Conservation (phyloP, 37 sponge, comb jelly and placozoan species). For the Crambe crambe region DNA sequence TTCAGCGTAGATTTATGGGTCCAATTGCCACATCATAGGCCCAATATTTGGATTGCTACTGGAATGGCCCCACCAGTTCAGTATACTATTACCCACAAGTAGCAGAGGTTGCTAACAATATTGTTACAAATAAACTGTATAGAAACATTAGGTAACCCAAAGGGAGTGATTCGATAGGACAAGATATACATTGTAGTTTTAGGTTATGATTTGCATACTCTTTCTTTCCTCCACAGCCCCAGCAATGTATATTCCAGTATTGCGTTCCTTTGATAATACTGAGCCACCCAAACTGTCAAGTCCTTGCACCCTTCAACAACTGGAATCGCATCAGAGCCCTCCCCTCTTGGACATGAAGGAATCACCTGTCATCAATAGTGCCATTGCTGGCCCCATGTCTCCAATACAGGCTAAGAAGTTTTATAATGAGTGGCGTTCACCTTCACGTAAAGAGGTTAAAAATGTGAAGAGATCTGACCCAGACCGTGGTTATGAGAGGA, state of each 20-base stretch:
- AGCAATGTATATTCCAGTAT: constrained; percentile 82
- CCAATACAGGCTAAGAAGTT: constrained; percentile 71
- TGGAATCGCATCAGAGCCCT: not conserved
- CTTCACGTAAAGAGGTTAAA: constrained; percentile 48
- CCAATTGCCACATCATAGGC: no score
- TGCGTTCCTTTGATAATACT: constrained; percentile 87
- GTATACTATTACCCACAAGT: no score
- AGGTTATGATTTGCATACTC: no score
- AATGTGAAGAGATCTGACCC: constrained; percentile 76
- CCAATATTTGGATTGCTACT: no score
- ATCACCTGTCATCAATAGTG: constrained; percentile 39
- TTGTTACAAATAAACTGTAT: no score
- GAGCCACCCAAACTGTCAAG: constrained; percentile 80
- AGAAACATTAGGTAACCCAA: no score
- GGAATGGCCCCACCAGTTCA: no score
- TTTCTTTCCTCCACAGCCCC: constrained; percentile 34
- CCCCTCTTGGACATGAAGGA: constrained; percentile 18
- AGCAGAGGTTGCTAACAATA: no score
- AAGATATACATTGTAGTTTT: not conserved
- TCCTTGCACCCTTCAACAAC: constrained; percentile 41
- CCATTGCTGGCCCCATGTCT: constrained; percentile 91
- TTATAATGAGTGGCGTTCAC: constrained; percentile 78
- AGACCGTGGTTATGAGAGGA: constrained; percentile 87
- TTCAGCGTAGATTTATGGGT: no score
- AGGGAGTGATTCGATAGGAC: not conserved